These are phyloP conservation scores for Pelusios castaneus DNA, from an alignment of 2,113 vertebrate genomes.

Conservation along the genomic window DNA sequence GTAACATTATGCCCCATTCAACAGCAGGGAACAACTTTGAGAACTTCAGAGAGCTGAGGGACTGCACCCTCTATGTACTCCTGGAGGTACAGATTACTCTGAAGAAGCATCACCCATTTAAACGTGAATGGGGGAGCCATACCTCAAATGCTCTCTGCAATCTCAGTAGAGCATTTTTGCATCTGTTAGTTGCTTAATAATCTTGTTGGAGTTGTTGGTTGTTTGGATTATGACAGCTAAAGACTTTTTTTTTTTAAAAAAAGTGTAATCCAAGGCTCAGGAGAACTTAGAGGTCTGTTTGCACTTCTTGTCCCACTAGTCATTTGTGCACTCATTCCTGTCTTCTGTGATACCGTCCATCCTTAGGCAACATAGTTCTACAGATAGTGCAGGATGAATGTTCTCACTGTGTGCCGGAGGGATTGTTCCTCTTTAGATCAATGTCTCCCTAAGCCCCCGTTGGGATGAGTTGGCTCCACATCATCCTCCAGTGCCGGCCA, in stretches of 20 bases:
- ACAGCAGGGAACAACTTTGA: not conserved
- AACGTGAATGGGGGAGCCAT: not conserved
- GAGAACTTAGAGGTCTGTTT: not conserved
- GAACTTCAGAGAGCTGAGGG: not conserved
- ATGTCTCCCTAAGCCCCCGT: fast-evolving
- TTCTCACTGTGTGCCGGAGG: not conserved
- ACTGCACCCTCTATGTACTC: not conserved
- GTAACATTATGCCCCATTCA: not conserved
- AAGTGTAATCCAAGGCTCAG: not conserved
- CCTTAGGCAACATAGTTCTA: not conserved
- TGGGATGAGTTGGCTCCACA: not conserved
- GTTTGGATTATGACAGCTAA: not conserved
- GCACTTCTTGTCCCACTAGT: not conserved
- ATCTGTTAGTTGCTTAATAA: not conserved
- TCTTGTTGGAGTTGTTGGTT: not conserved
- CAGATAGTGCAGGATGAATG: not conserved
- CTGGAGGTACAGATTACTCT: not conserved
- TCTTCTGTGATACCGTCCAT: not conserved
- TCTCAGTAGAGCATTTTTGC: not conserved
- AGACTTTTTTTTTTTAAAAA: not conserved
- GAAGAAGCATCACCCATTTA: not conserved
- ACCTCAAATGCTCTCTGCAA: not conserved
- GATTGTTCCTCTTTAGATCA: not conserved
- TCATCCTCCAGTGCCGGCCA: fast-evolving
- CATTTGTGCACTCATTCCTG: not conserved